These are phyloP conservation scores for Oscheius sp. DNA, from an alignment of 2,888 invertebrate species.

Conservation along the genomic window DNA sequence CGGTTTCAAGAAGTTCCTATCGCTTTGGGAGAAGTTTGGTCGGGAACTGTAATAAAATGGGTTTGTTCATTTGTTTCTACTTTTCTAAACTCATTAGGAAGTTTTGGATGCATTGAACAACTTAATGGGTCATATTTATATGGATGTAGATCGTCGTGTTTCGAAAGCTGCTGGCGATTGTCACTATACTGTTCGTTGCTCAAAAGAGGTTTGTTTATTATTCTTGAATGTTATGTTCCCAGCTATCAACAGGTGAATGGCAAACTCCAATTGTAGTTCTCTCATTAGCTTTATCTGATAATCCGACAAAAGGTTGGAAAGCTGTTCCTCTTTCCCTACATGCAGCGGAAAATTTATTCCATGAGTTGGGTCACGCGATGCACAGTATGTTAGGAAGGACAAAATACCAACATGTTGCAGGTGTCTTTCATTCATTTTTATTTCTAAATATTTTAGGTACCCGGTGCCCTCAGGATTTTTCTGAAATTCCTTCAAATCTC, in stretches of 20 bases:
- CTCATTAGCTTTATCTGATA: conserved; percentile 54
- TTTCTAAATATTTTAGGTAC: conserved; percentile 77
- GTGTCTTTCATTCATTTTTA: conserved; percentile 54
- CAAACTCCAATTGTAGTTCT: conserved; percentile 68
- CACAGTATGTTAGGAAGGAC: conserved; percentile 97
- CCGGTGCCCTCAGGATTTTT: conserved; percentile 94
- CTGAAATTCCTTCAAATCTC: conserved; percentile 95
- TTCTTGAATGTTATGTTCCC: conserved; percentile 17
- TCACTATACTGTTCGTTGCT: conserved; percentile 97
- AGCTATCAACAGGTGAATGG: conserved; percentile 49
- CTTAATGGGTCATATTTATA: conserved; percentile 91
- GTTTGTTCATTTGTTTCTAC: conserved; percentile 7
- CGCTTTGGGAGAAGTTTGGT: conserved; percentile 45
- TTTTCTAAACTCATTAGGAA: conserved; percentile 52
- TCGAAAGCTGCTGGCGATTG: conserved; percentile 96
- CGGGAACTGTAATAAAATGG: conserved; percentile 38
- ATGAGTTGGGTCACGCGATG: conserved; percentile 98
- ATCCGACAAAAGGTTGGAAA: conserved; percentile 31
- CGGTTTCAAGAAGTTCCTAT: conserved; percentile 77
- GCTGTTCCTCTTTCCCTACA: conserved; percentile 72
- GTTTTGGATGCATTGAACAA: conserved; percentile 80
- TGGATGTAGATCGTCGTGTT: conserved; percentile 89
- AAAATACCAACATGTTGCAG: conserved; percentile 91
- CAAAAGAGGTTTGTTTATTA: conserved; percentile 75
- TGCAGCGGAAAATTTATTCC: conserved; percentile 94